phyloP scores from a whole-genome alignment of 2,797 vertebrate species.

The Chelidonichthys spinosus region DNA sequence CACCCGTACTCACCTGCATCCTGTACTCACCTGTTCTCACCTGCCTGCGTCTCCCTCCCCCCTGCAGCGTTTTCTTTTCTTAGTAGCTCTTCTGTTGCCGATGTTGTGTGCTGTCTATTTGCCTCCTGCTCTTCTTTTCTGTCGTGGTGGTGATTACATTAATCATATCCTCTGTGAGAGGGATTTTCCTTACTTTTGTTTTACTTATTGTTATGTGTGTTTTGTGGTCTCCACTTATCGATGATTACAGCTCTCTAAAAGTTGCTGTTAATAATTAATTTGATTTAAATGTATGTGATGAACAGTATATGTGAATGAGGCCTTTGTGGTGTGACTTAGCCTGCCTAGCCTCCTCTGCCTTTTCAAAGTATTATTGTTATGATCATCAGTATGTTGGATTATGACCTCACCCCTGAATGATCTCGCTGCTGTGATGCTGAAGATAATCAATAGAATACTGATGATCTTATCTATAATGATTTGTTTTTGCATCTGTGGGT shows the following conservation, averaged over 20 bases:
- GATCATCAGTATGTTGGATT: too few species aligned
- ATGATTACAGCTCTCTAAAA: not conserved
- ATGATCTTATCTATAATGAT: not conserved
- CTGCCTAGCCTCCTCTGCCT: not conserved
- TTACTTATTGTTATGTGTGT: not conserved
- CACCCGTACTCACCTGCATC: too few species aligned
- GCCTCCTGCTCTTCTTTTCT: not conserved
- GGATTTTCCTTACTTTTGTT: not conserved
- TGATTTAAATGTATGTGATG: not conserved
- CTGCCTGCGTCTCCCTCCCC: too few species aligned
- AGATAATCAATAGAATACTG: not conserved
- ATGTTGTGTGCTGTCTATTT: slow-evolving; percentile 11
- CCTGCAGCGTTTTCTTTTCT: too few species aligned
- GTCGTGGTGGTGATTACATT: slow-evolving; percentile 2
- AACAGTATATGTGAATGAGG: too few species aligned
- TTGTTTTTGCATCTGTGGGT: not conserved
- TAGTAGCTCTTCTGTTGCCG: not conserved
- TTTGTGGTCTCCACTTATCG: not conserved
- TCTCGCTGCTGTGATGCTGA: not conserved
- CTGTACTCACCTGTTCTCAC: too few species aligned
- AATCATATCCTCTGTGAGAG: not conserved
- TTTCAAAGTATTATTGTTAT: not conserved
- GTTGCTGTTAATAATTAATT: not conserved
- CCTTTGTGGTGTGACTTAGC: not conserved
- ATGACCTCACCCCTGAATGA: not conserved